These are phyloP conservation scores for Sphaerodactylus townsendi DNA, from an alignment of 2,113 vertebrate species.

Conservation along the genomic window DNA sequence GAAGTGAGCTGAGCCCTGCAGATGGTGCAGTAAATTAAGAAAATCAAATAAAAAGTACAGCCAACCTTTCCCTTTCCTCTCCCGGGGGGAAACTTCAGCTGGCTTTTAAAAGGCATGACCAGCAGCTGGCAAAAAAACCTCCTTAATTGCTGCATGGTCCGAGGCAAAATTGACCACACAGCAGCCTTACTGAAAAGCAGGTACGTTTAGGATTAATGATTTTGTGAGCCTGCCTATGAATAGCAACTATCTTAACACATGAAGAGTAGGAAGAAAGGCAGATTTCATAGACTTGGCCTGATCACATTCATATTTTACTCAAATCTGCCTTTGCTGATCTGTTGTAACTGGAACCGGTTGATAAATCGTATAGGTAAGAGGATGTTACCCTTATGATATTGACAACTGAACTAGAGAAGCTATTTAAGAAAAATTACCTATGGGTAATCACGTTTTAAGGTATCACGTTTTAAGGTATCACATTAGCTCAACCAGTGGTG, in stretches of 20 bases:
- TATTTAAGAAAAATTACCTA: not conserved
- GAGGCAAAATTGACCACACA: not conserved
- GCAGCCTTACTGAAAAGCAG: not conserved
- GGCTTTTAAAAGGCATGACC: not conserved
- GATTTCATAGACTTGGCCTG: not conserved
- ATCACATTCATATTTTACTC: no score
- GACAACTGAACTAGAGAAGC: not conserved
- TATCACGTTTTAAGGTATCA: no score
- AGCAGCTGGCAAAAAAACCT: not conserved
- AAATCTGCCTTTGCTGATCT: not conserved
- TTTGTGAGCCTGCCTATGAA: not conserved
- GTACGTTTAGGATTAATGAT: not conserved
- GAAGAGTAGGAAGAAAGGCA: not conserved
- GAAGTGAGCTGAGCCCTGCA: not conserved
- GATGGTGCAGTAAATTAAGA: conserved; percentile 4
- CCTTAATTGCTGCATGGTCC: not conserved
- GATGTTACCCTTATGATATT: not conserved
- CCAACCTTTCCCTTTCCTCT: not conserved
- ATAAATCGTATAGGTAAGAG: not conserved
- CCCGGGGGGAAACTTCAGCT: not conserved
- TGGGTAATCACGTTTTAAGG: not conserved
- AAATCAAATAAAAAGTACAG: not conserved
- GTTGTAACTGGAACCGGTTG: not conserved
- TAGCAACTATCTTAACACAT: not conserved
- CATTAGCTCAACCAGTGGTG: no score